These are phyloP conservation scores for Oncorhynchus nerka DNA, from an alignment of 2,113 vertebrate genomes.

Conservation along the genomic window DNA sequence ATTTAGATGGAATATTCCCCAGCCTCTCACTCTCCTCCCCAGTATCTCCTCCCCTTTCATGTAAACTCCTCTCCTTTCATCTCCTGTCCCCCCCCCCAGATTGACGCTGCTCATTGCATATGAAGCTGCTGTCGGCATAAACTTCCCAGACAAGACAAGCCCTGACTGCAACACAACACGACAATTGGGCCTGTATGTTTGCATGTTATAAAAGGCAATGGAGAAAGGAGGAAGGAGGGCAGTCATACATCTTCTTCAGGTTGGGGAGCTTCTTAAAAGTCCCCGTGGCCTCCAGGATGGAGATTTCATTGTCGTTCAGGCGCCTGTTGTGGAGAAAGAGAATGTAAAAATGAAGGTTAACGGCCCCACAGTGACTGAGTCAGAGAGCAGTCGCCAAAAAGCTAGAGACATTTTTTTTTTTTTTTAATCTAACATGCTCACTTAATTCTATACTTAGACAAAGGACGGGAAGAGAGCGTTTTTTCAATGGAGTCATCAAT, in stretches of 20 bases:
- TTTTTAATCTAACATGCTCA: not conserved
- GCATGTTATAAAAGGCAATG: not conserved
- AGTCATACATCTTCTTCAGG: slow-evolving; percentile 88
- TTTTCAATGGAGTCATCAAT: slow-evolving; percentile 69
- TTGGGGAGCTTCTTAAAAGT: slow-evolving; percentile 93
- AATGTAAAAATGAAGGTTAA: slow-evolving; percentile 35
- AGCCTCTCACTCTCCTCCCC: not conserved
- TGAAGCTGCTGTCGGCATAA: slow-evolving; percentile 27
- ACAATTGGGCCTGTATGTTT: not conserved
- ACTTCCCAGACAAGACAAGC: slow-evolving; percentile 7
- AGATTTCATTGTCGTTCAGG: slow-evolving; percentile 94
- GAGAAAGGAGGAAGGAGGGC: not conserved
- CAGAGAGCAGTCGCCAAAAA: not conserved
- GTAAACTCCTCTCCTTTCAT: not conserved
- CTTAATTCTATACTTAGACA: not conserved
- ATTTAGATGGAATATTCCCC: slow-evolving; percentile 15
- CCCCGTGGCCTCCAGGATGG: slow-evolving; percentile 83
- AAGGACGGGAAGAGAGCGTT: slow-evolving; percentile 35
- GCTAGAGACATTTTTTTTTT: not conserved
- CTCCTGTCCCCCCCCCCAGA: not conserved
- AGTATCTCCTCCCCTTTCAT: not conserved
- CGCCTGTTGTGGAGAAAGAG: slow-evolving; percentile 69
- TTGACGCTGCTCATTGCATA: not conserved
- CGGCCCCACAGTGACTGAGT: slow-evolving; percentile 33
- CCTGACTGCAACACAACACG: not conserved